Percentiles rank a stretch among this genome's conserved stretches.
phyloP scores from a whole-genome alignment of 2,888 invertebrate species.

The Pristionchus japonicus region DNA sequence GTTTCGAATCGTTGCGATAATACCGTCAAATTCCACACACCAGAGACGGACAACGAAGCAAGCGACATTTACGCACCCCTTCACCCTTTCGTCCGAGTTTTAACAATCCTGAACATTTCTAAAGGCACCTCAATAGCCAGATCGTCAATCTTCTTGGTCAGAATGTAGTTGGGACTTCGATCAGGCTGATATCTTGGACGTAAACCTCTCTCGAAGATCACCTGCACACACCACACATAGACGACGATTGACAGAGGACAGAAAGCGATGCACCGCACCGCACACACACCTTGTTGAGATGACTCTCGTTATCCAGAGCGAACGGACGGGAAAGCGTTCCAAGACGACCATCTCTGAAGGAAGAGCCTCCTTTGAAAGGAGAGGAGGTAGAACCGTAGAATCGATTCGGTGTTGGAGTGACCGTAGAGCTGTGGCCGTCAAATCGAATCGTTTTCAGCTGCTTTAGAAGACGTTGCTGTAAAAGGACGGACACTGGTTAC shows the following conservation, averaged over 20 bases:
- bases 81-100: background rate
- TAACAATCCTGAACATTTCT: background rate
- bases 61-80: background rate
- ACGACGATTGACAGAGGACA: conserved; percentile 21
- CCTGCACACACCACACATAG: conserved; percentile 21
- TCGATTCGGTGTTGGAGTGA: too few species aligned
- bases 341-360: background rate
- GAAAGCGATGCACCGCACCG: background rate
- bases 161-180: background rate
- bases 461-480: background rate
- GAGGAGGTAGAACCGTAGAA: background rate
- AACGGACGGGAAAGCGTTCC: background rate
- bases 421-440: too few species aligned
- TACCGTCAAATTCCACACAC: background rate
- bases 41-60: background rate
- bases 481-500: conserved; percentile 7
- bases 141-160: background rate
- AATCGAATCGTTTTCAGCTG: too few species aligned
- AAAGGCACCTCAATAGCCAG: conserved; percentile 7
- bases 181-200: conserved; percentile 11
- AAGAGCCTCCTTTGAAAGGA: too few species aligned
- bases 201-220: background rate
- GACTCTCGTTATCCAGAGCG: background rate
- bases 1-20: background rate
- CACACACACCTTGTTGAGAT: conserved; percentile 17